Conservation (phyloP, 2,888 invertebrate genomes). For the Catocala nupta region DNA sequence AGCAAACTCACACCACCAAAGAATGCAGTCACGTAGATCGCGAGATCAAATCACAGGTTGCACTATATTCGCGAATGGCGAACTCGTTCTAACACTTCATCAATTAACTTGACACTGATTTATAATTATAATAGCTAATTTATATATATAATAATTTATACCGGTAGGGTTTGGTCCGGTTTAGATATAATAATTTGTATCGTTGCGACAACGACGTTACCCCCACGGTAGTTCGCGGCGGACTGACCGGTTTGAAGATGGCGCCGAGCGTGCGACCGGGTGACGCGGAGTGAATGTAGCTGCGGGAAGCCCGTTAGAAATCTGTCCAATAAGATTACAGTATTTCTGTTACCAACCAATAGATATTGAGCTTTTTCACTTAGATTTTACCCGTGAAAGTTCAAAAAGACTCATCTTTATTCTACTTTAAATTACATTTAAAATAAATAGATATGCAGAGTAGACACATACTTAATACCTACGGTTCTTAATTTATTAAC, state of each 20-base stretch:
- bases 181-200: conserved; percentile 55
- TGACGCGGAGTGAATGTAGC: conserved; percentile 77
- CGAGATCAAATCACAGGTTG: conserved; percentile 76
- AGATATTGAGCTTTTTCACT: conserved; percentile 41
- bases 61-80: conserved; percentile 71
- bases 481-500: conserved; percentile 55
- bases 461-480: conserved; percentile 12
- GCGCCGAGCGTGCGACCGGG: conserved; percentile 69
- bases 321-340: conserved; percentile 64
- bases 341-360: conserved; percentile 61
- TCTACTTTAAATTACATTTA: conserved; percentile 55
- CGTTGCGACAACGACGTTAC: conserved; percentile 60
- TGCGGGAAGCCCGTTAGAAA: conserved; percentile 64
- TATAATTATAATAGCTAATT: conserved; percentile 53
- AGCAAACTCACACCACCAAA: conserved; percentile 76
- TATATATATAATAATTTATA: conserved; percentile 55
- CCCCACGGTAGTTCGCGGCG: conserved; percentile 80
- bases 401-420: conserved; percentile 65
- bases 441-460: conserved; percentile 24
- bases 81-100: conserved; percentile 70
- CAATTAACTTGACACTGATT: conserved; percentile 75
- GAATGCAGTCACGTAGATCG: conserved; percentile 81
- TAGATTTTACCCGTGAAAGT: conserved; percentile 76
- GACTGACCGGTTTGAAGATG: conserved; percentile 81
- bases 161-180: conserved; percentile 69